A percentile compares a stretch with the other conserved stretches of the same genome.
phyloP scores from a whole-genome alignment of 1,140 invertebrate species.

The Dysdera silvatica region DNA sequence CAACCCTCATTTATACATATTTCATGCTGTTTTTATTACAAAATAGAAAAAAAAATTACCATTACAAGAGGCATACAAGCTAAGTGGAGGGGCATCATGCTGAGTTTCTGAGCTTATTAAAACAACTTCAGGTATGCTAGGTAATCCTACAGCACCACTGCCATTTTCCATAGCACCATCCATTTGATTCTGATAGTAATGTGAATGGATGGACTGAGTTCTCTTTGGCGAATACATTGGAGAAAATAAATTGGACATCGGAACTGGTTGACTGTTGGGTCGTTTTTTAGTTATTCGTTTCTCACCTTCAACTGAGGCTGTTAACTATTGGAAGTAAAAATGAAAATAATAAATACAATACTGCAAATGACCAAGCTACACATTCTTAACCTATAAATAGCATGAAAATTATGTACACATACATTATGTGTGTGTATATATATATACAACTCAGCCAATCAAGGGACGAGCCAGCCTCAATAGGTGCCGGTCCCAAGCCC shows the following conservation, averaged over 20 bases:
- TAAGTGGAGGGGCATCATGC: slow-evolving; percentile 27
- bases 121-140: slow-evolving; percentile 49
- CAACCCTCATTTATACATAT: too few species aligned
- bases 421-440: too few species aligned
- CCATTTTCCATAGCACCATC: not conserved
- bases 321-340: too few species aligned
- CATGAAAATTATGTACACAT: too few species aligned
- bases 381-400: too few species aligned
- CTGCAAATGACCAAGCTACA: too few species aligned
- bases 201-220: slow-evolving; percentile 7
- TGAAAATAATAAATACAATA: too few species aligned
- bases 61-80: slow-evolving; percentile 56
- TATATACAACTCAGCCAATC: too few species aligned
- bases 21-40: slow-evolving; percentile 35
- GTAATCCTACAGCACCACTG: slow-evolving; percentile 37
- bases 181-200: slow-evolving; percentile 1
- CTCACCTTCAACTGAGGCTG: not conserved
- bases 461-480: too few species aligned
- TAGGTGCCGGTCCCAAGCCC: too few species aligned
- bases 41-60: slow-evolving; percentile 37
- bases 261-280: slow-evolving; percentile 32
- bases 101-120: slow-evolving; percentile 17
- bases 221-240: slow-evolving; percentile 10
- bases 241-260: slow-evolving; percentile 17
- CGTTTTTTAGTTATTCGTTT: slow-evolving; percentile 12